Evolutionary conservation across 2,113 vertebrate species (phyloP).

Genomic region (Myiagra hebetior): DNA sequence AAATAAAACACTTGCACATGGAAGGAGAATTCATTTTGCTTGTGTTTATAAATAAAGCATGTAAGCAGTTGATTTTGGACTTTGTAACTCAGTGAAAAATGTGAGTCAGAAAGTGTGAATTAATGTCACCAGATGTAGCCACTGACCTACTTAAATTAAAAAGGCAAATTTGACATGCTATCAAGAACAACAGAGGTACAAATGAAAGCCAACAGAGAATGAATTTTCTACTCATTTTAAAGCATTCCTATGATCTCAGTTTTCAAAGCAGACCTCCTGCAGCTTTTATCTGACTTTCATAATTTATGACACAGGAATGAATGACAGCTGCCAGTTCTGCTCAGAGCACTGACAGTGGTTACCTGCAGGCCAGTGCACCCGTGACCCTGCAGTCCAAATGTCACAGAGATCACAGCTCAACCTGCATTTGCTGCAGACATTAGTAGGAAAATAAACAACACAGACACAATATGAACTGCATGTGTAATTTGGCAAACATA

Average conservation of each 20-base stretch:
- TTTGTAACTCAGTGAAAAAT: not conserved
- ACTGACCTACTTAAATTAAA: not conserved
- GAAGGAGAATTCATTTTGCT: not conserved
- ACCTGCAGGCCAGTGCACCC: not conserved
- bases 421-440: not conserved
- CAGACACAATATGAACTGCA: not conserved
- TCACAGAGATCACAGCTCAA: not conserved
- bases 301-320: not conserved
- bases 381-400: not conserved
- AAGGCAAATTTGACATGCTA: not conserved
- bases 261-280: not conserved
- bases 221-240: not conserved
- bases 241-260: not conserved
- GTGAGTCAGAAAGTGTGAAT: not conserved
- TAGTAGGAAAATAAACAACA: not conserved
- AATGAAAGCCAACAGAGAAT: not conserved
- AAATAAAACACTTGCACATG: not conserved
- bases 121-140: not conserved
- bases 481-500: not conserved
- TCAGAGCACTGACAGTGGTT: not conserved
- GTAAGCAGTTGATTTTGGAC: not conserved
- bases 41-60: not conserved
- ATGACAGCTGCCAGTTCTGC: not conserved
- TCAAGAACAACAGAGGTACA: not conserved
- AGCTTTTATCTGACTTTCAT: not conserved